These are phyloP conservation scores for Isotomurus palustris DNA, from an alignment of 2,888 invertebrate species.

Conservation along the genomic window DNA sequence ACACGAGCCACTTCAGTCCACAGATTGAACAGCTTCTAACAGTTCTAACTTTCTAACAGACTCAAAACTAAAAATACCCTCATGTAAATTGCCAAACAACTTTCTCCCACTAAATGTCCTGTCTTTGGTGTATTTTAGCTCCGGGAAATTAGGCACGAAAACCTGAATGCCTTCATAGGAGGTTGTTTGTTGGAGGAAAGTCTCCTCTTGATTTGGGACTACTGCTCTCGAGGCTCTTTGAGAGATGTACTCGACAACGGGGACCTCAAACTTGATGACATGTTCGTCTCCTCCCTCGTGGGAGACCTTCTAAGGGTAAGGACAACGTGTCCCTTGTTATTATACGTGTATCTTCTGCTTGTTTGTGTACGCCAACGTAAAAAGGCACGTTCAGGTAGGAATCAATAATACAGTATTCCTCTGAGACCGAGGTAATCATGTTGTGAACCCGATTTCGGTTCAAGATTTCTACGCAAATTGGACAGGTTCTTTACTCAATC, in stretches of 20 bases:
- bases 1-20: no score
- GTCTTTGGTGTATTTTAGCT: constrained; percentile 60
- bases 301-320: constrained; percentile 82
- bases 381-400: neutral
- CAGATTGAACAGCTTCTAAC: no score
- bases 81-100: neutral
- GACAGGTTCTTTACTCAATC: no score
- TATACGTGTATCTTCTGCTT: neutral
- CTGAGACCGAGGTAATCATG: no score
- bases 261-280: constrained; percentile 79
- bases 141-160: constrained; percentile 77
- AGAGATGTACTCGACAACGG: constrained; percentile 93
- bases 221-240: constrained; percentile 76
- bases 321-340: neutral
- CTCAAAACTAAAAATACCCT: neutral
- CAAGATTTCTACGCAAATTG: no score
- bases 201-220: constrained; percentile 69
- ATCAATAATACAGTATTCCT: no score
- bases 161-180: constrained; percentile 76
- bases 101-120: neutral
- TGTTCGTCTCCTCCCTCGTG: constrained; percentile 85
- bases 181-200: constrained; percentile 74
- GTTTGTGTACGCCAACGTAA: neutral
- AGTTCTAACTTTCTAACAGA: neutral
- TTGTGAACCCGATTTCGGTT: no score